A percentile compares a stretch with the other conserved stretches of the same genome.
These are phyloP conservation scores for Lasioglossum leucozonium DNA, from an alignment of 2,888 invertebrate genomes.

Conservation along the genomic window DNA sequence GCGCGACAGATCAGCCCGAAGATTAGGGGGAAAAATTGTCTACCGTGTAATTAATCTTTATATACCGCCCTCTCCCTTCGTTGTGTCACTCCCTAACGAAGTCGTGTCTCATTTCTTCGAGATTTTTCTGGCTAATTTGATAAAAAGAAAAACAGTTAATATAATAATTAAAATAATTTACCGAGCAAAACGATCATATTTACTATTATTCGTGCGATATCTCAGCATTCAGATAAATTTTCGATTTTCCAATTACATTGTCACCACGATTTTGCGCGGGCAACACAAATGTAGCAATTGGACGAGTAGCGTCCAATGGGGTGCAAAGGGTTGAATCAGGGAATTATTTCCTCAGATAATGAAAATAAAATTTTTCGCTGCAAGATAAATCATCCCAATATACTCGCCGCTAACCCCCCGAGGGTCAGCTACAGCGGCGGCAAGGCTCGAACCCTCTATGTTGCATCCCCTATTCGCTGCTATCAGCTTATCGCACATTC, in stretches of 20 bases:
- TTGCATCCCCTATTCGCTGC: not conserved
- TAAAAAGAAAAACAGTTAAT: too few relatives aligned
- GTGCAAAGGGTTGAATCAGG: not conserved
- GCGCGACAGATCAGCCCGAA: not conserved
- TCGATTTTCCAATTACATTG: not conserved
- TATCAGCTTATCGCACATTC: conserved; percentile 3
- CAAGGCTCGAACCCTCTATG: not conserved
- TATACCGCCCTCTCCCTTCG: not conserved
- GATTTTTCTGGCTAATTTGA: not conserved
- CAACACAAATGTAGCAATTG: not conserved
- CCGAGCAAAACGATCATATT: too few relatives aligned
- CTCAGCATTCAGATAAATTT: not conserved
- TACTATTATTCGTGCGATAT: too few relatives aligned
- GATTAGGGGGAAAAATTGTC: not conserved
- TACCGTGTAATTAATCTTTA: not conserved
- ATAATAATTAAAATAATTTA: too few relatives aligned
- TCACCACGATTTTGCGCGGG: not conserved
- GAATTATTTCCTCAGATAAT: not conserved
- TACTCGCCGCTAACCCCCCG: not conserved
- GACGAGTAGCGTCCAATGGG: not conserved
- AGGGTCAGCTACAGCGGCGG: not conserved
- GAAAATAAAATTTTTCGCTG: conserved; percentile 4
- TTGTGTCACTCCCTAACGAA: not conserved
- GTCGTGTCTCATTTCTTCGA: too few relatives aligned
- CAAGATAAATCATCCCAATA: conserved; percentile 5